Percentiles rank a stretch among this genome's conserved stretches.
phyloP scores from a whole-genome alignment of 2,888 invertebrate species.

The Eupithecia dodoneata region DNA sequence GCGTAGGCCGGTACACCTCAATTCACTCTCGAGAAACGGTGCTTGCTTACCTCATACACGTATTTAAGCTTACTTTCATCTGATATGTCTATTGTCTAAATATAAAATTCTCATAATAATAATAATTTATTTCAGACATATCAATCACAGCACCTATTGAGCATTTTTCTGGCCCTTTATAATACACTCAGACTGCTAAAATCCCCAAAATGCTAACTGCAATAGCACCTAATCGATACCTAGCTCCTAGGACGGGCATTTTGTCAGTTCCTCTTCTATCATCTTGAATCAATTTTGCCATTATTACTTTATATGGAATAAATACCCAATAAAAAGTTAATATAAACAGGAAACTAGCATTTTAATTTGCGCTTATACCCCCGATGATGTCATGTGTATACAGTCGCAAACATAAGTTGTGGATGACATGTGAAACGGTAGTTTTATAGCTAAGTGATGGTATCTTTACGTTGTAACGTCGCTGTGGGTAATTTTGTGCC shows the following conservation, averaged over 20 bases:
- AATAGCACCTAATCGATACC: background rate
- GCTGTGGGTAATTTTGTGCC: background rate
- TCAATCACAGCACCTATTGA: background rate
- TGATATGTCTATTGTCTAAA: slow-evolving; percentile 8
- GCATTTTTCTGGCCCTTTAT: background rate
- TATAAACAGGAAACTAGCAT: slow-evolving; percentile 72
- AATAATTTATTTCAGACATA: no score
- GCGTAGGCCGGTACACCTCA: slow-evolving; percentile 35
- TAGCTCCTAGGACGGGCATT: background rate
- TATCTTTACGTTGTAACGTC: background rate
- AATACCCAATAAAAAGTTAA: slow-evolving; percentile 62
- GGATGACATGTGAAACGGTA: slow-evolving; percentile 34
- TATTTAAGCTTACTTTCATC: slow-evolving; percentile 22
- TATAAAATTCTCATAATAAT: background rate
- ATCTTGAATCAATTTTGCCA: slow-evolving; percentile 49
- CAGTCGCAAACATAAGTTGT: slow-evolving; percentile 49
- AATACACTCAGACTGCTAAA: background rate
- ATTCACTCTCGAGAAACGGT: slow-evolving; percentile 23
- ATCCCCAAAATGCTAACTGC: background rate
- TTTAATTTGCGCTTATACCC: slow-evolving; percentile 69
- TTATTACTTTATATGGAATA: slow-evolving; percentile 60
- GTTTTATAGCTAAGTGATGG: slow-evolving; percentile 34
- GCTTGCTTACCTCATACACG: slow-evolving; percentile 34
- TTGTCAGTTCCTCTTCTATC: background rate
- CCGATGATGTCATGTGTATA: slow-evolving; percentile 69